phyloP scores from a whole-genome alignment of 2,888 invertebrate species.

The Blastobasis adustella region DNA sequence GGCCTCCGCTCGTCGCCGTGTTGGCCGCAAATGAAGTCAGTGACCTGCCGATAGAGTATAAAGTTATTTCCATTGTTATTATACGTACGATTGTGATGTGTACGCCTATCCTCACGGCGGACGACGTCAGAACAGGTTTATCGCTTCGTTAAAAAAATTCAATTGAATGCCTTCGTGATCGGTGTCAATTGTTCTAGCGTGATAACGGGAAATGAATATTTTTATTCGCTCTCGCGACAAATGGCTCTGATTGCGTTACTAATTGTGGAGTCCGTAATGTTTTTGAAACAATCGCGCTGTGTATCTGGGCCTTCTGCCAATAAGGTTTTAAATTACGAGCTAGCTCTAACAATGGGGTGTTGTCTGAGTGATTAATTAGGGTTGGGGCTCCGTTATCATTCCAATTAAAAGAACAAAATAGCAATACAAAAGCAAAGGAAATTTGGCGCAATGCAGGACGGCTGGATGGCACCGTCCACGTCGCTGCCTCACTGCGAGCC shows the following conservation, averaged over 20 bases:
- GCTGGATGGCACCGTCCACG: slow-evolving; percentile 48
- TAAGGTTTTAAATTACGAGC: too few species aligned
- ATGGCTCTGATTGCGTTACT: background rate
- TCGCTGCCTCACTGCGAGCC: slow-evolving; percentile 53
- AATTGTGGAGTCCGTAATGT: slow-evolving; percentile 11
- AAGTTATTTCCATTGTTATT: slow-evolving; percentile 5
- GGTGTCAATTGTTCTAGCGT: slow-evolving; percentile 7
- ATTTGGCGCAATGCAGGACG: slow-evolving; percentile 70
- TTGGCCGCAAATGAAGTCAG: slow-evolving; percentile 18
- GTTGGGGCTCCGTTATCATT: slow-evolving; percentile 29
- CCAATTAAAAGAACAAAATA: slow-evolving; percentile 51
- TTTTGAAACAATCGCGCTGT: slow-evolving; percentile 22
- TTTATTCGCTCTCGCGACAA: background rate
- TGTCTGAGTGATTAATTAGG: slow-evolving; percentile 19
- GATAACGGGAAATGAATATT: slow-evolving; percentile 9
- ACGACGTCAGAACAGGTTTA: slow-evolving; percentile 58
- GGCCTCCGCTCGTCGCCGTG: slow-evolving; percentile 24
- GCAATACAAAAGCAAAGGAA: slow-evolving; percentile 48
- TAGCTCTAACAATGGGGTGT: slow-evolving; percentile 8
- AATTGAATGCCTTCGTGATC: slow-evolving; percentile 25
- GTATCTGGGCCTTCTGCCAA: too few species aligned
- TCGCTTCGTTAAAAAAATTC: slow-evolving; percentile 47
- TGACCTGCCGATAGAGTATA: slow-evolving; percentile 4
- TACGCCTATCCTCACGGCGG: slow-evolving; percentile 56
- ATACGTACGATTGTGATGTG: slow-evolving; percentile 60